Conservation (phyloP, 2,113 vertebrate genomes). For the Calidris pygmaea region DNA sequence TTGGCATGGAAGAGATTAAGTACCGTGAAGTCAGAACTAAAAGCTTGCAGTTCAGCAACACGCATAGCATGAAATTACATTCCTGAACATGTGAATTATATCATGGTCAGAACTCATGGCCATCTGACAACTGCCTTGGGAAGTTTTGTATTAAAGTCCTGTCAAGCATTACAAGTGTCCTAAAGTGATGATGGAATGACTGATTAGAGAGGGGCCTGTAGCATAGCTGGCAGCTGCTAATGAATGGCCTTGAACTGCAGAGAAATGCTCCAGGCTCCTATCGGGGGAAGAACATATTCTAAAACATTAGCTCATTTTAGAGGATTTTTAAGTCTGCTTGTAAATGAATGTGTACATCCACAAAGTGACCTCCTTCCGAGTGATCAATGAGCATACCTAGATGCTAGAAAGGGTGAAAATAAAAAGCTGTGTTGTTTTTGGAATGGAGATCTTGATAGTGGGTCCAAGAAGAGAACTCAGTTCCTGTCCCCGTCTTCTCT, state of each 20-base stretch:
- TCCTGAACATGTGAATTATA: conserved; percentile 8
- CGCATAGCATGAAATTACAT: background rate
- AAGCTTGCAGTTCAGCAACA: conserved; percentile 15
- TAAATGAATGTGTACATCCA: background rate
- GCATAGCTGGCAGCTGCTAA: conserved; percentile 16
- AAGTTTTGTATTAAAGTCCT: conserved; percentile 17
- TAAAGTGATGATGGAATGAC: conserved; percentile 24
- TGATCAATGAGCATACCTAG: background rate
- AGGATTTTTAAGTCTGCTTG: background rate
- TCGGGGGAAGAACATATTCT: rapidly evolving
- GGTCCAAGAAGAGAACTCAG: background rate
- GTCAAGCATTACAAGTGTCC: background rate
- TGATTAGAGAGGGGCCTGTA: background rate
- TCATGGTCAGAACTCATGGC: background rate
- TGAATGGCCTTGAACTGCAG: background rate
- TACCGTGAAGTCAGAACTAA: background rate
- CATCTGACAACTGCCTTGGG: conserved; percentile 34
- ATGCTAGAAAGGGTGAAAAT: background rate
- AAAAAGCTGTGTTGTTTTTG: background rate
- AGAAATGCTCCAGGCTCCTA: background rate
- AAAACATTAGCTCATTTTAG: background rate
- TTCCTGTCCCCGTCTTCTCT: background rate
- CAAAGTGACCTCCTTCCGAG: background rate
- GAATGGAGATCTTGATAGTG: background rate
- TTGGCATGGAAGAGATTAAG: conserved; percentile 5